phyloP scores from a whole-genome alignment of 1,140 invertebrate species.

The Sinella curviseta region DNA sequence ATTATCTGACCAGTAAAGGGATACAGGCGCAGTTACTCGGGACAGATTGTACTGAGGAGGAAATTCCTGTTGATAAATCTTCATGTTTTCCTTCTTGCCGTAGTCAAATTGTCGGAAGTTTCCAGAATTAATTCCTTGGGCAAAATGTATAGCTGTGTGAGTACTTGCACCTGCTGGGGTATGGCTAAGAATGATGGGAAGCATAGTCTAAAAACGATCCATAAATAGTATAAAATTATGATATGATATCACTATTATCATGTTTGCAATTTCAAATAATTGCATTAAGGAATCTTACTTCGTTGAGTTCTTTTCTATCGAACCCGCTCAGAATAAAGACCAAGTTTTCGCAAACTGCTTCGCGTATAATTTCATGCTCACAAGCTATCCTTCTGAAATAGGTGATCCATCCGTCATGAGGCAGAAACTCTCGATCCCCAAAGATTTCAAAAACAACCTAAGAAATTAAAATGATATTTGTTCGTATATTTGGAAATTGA shows the following conservation, averaged over 20 bases:
- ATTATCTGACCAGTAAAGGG: slow-evolving; percentile 67
- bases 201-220: slow-evolving; percentile 6
- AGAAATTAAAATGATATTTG: no score
- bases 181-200: slow-evolving; percentile 32
- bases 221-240: background rate
- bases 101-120: slow-evolving; percentile 42
- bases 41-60: slow-evolving; percentile 55
- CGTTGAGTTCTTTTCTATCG: slow-evolving; percentile 56
- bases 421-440: slow-evolving; percentile 53
- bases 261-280: background rate
- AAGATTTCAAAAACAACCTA: slow-evolving; percentile 51
- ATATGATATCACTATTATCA: slow-evolving; percentile 8
- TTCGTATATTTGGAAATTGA: no score
- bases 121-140: slow-evolving; percentile 54
- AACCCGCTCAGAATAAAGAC: slow-evolving; percentile 63
- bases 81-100: slow-evolving; percentile 36
- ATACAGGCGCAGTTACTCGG: slow-evolving; percentile 57
- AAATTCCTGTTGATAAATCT: slow-evolving; percentile 50
- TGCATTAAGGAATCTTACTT: slow-evolving; percentile 48
- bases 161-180: slow-evolving; percentile 46
- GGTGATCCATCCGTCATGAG: slow-evolving; percentile 50
- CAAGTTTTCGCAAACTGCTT: slow-evolving; percentile 62
- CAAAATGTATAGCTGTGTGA: slow-evolving; percentile 50
- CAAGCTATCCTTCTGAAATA: slow-evolving; percentile 56
- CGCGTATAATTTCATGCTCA: slow-evolving; percentile 56